These are phyloP conservation scores for Dendronephthya gigantea DNA, from an alignment of 64 coral and sea anemone species.

Conservation along the genomic window DNA sequence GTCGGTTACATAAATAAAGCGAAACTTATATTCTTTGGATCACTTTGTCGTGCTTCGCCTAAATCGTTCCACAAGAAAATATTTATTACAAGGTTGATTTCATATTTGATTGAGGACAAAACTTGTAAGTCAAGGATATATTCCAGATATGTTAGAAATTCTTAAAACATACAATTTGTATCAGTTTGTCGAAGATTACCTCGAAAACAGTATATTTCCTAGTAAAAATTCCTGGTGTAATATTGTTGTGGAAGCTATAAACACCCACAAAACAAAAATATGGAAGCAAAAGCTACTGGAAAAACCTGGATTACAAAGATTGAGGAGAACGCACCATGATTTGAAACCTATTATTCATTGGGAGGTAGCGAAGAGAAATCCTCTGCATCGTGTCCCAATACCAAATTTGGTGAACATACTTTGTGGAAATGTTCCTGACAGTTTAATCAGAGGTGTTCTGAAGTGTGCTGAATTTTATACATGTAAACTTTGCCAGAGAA, in stretches of 20 bases:
- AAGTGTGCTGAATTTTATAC: no score
- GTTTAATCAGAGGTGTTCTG: no score
- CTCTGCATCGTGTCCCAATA: background rate
- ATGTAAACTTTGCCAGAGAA: no score
- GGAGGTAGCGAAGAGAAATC: background rate
- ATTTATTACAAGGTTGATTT: background rate
- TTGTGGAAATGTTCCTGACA: background rate
- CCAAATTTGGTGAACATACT: background rate
- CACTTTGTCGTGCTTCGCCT: background rate
- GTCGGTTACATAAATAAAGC: background rate
- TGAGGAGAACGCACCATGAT: background rate
- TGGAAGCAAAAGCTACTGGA: background rate
- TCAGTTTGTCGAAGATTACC: background rate
- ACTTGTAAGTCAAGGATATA: background rate
- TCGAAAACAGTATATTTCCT: background rate
- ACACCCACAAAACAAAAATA: background rate
- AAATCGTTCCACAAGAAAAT: background rate
- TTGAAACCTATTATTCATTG: background rate
- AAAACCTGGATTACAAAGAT: background rate
- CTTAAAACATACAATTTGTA: background rate
- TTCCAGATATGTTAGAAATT: background rate
- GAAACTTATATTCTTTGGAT: background rate
- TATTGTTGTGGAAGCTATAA: background rate
- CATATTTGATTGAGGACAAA: background rate
- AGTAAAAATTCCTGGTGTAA: background rate